Percentiles rank a stretch among this genome's conserved stretches.
Evolutionary conservation across 2,888 invertebrate genomes (phyloP).

Genomic region (Sarcophaga carnaria): DNA sequence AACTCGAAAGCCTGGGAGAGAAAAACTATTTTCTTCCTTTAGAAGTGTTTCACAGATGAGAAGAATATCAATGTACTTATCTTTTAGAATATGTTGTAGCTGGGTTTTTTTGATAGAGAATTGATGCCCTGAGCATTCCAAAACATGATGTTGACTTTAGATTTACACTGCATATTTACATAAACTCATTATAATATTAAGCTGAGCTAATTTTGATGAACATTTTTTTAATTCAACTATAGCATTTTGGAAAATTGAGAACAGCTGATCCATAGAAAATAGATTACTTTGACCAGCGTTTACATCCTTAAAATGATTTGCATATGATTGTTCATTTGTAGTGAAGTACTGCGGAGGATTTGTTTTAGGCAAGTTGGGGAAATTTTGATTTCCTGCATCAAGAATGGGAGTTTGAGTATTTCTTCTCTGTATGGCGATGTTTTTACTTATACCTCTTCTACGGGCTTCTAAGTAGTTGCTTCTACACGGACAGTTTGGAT

Average conservation of each 20-base stretch:
- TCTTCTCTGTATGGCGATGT: neutral
- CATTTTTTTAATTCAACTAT: neutral
- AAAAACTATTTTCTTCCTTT: neutral
- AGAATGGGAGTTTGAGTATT: neutral
- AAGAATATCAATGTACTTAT: slow-evolving; percentile 6
- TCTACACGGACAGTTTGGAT: slow-evolving; percentile 15
- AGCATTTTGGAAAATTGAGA: slow-evolving; percentile 15
- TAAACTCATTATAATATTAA: neutral
- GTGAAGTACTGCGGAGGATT: neutral
- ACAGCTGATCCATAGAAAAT: slow-evolving; percentile 10
- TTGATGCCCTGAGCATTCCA: slow-evolving; percentile 32
- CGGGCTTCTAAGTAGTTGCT: neutral
- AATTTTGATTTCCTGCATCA: neutral
- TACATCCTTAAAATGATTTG: neutral
- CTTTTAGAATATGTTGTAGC: slow-evolving; percentile 22
- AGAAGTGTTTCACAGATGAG: slow-evolving; percentile 7
- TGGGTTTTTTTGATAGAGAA: neutral
- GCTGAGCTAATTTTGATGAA: neutral
- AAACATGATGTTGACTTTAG: neutral
- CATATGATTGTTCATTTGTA: neutral
- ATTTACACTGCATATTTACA: slow-evolving; percentile 2
- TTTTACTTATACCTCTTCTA: neutral
- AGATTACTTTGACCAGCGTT: neutral
- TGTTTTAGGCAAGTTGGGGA: neutral
- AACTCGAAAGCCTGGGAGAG: neutral